A percentile compares a stretch with the other conserved stretches of the same genome.
Conservation (phyloP, 1,140 invertebrate species). For the Solenopsis fugax region DNA sequence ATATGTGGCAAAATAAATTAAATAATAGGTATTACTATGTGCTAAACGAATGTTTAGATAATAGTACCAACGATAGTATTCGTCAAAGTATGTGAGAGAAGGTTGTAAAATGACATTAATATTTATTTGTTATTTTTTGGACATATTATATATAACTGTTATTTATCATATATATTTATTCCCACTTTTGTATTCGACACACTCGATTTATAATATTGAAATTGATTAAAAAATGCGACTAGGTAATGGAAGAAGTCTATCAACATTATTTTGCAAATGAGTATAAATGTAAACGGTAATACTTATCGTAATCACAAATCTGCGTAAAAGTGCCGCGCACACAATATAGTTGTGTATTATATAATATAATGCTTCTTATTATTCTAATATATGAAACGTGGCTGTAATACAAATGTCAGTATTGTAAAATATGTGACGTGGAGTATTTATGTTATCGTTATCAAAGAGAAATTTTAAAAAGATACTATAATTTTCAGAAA, state of each 20-base stretch:
- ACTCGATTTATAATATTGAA: conserved; percentile 19
- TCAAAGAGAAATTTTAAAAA: conserved; percentile 25
- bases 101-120: conserved; percentile 37
- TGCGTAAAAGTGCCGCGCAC: background rate
- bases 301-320: conserved; percentile 7
- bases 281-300: conserved; percentile 31
- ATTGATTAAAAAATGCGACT: conserved; percentile 19
- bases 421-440: conserved; percentile 18
- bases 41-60: conserved; percentile 5
- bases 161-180: conserved; percentile 53
- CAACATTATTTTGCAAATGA: conserved; percentile 19
- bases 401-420: conserved; percentile 26
- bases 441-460: conserved; percentile 42
- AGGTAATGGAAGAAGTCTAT: conserved; percentile 12
- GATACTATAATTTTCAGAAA: conserved; percentile 5
- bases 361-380: conserved; percentile 6
- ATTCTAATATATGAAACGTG: background rate
- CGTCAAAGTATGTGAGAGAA: background rate
- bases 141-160: conserved; percentile 31
- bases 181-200: background rate
- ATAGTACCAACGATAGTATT: background rate
- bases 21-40: conserved; percentile 25
- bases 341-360: conserved; percentile 15
- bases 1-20: conserved; percentile 14
- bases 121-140: conserved; percentile 41